Evolutionary conservation across 1,140 invertebrate genomes (phyloP).

Genomic region (Hypsibius dujardini): DNA sequence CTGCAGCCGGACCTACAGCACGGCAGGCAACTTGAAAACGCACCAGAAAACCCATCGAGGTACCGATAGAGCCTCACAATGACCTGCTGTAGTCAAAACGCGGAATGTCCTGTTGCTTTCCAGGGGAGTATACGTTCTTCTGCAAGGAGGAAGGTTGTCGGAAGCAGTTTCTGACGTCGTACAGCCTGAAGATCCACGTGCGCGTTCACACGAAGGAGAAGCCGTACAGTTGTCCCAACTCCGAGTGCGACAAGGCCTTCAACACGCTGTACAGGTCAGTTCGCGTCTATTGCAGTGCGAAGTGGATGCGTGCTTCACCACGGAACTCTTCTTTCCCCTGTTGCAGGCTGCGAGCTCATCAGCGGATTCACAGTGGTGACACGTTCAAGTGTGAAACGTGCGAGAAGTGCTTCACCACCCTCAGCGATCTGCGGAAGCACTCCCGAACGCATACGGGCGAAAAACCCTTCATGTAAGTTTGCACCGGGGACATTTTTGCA

Average conservation of each 20-base stretch:
- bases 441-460: constrained; percentile 75
- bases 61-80: constrained; percentile 30
- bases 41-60: constrained; percentile 92
- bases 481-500: not conserved
- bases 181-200: constrained; percentile 82
- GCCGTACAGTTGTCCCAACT: constrained; percentile 48
- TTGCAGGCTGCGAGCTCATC: constrained; percentile 63
- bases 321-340: not conserved
- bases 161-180: constrained; percentile 81
- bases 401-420: constrained; percentile 74
- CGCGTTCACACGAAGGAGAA: constrained; percentile 85
- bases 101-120: constrained; percentile 28
- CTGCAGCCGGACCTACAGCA: constrained; percentile 74
- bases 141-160: constrained; percentile 67
- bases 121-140: constrained; percentile 82
- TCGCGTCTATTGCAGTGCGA: not conserved
- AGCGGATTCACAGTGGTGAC: constrained; percentile 74
- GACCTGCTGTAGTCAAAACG: not conserved
- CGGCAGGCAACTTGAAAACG: constrained; percentile 76
- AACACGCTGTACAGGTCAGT: constrained; percentile 65
- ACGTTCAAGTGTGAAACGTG: constrained; percentile 86
- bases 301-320: constrained; percentile 1
- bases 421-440: constrained; percentile 83
- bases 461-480: constrained; percentile 63
- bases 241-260: constrained; percentile 71